Evolutionary conservation across 1,140 invertebrate species (phyloP), one percentile per base, ranked within the genome.

Genomic region (Colletes gigas): DNA sequence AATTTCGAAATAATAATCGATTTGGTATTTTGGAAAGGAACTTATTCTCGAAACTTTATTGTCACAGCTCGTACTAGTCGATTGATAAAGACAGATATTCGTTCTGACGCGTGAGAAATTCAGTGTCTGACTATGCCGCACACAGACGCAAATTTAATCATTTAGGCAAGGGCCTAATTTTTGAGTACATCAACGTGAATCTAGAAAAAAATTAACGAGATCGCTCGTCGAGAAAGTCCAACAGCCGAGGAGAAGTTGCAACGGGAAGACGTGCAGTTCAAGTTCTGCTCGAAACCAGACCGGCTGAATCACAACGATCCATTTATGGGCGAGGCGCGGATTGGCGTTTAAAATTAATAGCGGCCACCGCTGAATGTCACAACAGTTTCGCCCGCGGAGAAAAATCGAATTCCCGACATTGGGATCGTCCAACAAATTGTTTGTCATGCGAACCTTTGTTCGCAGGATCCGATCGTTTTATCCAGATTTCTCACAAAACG

Each of bases 271-370:
- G 77, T 50, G 50, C 59, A 21, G 77, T 62, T 65, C 77, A 50
- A 66, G 69, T 66, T 73, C 69, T 73, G 60, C 50, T 54, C 60
- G 59, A 57, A 72, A 78, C 57, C 76, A 62, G 76, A 70, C 57
- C 76, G 77, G 68, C 69, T 79, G 77, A 79, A 79, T 79, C 77
- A 79, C 77, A 69, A 52, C 68, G 69, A 19, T 57, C 77, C 77
- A 79, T 79, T 79, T 79, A 79, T 66, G 77, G 69, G 3, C 41
- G 60, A 79, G 14, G 77, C 68, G 69, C 50, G n/a, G 69, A 79
- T 79, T 73, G 77, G 6, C 59, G 52, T 72, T 72, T 55, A 54
- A 79, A 79, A 79, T 79, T 79, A 73, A 63, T 73, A 73, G 72
- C 47, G 77, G 10, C 15, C 19, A 59, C 7, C 39, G 44, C 19